A percentile compares a stretch with the other conserved stretches of the same genome.
Conservation (phyloP, 1,140 invertebrate genomes). For the Zaprionus lachaisei region DNA sequence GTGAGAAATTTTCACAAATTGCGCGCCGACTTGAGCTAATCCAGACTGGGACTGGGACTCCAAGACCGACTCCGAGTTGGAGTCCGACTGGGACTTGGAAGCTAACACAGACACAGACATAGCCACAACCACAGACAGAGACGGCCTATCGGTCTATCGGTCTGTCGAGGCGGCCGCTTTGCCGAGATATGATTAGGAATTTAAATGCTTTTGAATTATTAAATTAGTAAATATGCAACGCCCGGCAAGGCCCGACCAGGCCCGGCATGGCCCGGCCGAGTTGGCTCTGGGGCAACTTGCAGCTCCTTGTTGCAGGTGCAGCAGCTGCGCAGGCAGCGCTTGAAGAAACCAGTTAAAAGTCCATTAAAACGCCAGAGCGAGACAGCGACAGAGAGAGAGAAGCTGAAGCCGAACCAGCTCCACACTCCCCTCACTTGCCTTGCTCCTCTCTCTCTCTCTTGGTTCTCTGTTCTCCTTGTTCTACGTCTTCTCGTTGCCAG, state of each 20-base stretch:
- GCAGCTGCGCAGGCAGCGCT: constrained; percentile 49
- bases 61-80: neutral
- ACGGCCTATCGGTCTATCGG: neutral
- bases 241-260: constrained; percentile 57
- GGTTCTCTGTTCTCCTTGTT: neutral
- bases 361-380: constrained; percentile 78
- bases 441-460: neutral
- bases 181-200: constrained; percentile 84
- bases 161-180: constrained; percentile 59
- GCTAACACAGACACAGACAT: neutral
- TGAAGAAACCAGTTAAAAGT: constrained; percentile 78
- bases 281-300: constrained; percentile 31
- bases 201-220: constrained; percentile 85
- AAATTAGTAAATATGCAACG: constrained; percentile 84
- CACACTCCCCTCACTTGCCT: neutral
- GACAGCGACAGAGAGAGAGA: constrained; percentile 1
- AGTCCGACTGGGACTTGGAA: neutral
- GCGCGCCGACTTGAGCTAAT: constrained; percentile 34
- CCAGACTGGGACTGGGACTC: neutral
- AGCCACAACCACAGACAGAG: neutral
- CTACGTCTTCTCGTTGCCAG: constrained; percentile 31
- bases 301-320: constrained; percentile 72
- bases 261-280: neutral
- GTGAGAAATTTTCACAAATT: constrained; percentile 83
- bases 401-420: constrained; percentile 13